A percentile compares a stretch with the other conserved stretches of the same genome.
Evolutionary conservation across 2,797 vertebrate genomes (phyloP).

Genomic region (Lithobates sylvaticus): DNA sequence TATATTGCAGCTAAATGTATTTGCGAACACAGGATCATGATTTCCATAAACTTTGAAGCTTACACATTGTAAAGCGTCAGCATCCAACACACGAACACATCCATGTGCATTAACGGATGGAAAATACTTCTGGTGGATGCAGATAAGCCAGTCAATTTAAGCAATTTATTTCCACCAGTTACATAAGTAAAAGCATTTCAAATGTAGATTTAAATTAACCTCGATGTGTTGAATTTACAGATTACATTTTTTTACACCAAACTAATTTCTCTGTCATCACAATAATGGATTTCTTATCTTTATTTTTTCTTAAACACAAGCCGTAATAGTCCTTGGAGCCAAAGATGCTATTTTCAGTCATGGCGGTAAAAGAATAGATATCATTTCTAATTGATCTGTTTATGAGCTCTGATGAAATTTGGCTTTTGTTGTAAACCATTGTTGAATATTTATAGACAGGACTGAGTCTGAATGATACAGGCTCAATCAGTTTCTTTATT

Average conservation of each 20-base stretch:
- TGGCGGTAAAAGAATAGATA: slow-evolving; percentile 41
- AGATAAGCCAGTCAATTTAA: slow-evolving; percentile 78
- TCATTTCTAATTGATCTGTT: slow-evolving; percentile 60
- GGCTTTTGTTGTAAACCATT: slow-evolving; percentile 55
- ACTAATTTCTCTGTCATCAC: slow-evolving; percentile 67
- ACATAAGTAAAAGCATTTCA: slow-evolving; percentile 70
- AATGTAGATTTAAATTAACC: slow-evolving; percentile 73
- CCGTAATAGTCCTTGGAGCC: slow-evolving; percentile 1
- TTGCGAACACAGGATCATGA: slow-evolving; percentile 33
- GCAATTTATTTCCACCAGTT: slow-evolving; percentile 64
- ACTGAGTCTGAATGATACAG: slow-evolving; percentile 40
- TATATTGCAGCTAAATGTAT: slow-evolving; percentile 58
- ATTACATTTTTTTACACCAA: slow-evolving; percentile 61
- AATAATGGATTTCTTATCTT: slow-evolving; percentile 66
- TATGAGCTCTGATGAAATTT: slow-evolving; percentile 51
- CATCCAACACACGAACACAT: slow-evolving; percentile 40
- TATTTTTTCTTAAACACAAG: slow-evolving; percentile 62
- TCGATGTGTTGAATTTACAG: slow-evolving; percentile 64
- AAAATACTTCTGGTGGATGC: slow-evolving; percentile 71
- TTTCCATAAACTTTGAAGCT: slow-evolving; percentile 50
- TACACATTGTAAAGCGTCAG: slow-evolving; percentile 9
- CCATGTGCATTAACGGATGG: slow-evolving; percentile 46
- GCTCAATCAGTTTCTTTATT: not conserved
- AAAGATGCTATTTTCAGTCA: slow-evolving; percentile 49
- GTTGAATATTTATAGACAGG: slow-evolving; percentile 32